A percentile compares a stretch with the other conserved stretches of the same genome.
Conservation (phyloP, 64 coral and sea anemone genomes). For the Exaiptasia diaphana region DNA sequence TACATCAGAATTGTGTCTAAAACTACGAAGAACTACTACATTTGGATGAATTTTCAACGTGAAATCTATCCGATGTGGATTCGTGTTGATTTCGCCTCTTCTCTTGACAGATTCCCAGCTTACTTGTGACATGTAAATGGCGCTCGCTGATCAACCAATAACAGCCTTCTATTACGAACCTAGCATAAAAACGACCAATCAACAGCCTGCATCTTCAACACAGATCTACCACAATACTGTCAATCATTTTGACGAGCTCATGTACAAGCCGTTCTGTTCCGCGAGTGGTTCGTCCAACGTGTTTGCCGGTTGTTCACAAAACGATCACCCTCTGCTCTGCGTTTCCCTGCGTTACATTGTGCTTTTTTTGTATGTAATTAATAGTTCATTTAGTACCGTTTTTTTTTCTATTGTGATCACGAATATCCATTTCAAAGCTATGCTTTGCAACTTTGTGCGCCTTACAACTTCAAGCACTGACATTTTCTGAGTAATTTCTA, state of each 20-base stretch:
- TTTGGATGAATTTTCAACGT: conserved; percentile 2
- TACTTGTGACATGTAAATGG: neutral
- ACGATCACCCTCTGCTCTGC: no score
- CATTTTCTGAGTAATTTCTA: no score
- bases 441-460: no score
- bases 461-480: no score
- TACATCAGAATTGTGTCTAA: neutral
- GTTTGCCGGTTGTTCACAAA: no score
- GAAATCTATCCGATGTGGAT: neutral
- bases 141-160: neutral
- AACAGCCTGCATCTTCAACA: neutral
- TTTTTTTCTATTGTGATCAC: no score
- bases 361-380: no score
- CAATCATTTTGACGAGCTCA: conserved; percentile 29
- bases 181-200: neutral
- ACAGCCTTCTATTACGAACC: neutral
- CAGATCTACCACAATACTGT: neutral
- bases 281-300: neutral
- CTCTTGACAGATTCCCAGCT: conserved; percentile 1
- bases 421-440: no score
- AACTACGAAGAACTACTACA: neutral
- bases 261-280: neutral
- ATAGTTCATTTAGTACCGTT: no score
- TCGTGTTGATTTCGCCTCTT: conserved; percentile 29
- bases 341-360: no score